These are phyloP conservation scores for Grammomys surdaster DNA, from an alignment of 2,113 vertebrate genomes.

Conservation along the genomic window DNA sequence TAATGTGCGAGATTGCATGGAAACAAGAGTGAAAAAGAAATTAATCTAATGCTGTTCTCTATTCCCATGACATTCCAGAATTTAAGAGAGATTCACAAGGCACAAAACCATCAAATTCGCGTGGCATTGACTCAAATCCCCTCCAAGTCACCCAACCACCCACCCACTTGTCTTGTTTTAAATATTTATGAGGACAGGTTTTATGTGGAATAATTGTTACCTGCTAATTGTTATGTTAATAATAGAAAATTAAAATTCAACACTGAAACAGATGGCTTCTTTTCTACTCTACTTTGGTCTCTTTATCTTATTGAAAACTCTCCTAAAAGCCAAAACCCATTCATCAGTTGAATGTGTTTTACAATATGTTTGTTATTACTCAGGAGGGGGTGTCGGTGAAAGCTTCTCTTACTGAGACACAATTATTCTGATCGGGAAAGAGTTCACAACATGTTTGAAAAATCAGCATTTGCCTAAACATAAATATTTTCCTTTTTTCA, in stretches of 20 bases:
- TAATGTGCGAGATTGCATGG: conserved; percentile 69
- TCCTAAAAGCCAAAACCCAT: conserved; percentile 53
- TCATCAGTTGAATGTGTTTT: conserved; percentile 68
- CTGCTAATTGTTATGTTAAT: conserved; percentile 70
- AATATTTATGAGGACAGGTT: conserved; percentile 56
- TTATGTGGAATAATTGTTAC: conserved; percentile 69
- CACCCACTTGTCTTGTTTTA: conserved; percentile 50
- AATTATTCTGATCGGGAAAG: conserved; percentile 63
- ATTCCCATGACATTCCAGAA: conserved; percentile 47
- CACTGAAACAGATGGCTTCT: conserved; percentile 68
- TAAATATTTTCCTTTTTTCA: conserved; percentile 53
- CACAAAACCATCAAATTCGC: conserved; percentile 12
- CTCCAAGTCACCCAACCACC: neutral
- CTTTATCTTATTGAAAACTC: conserved; percentile 67
- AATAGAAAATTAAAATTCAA: conserved; percentile 69
- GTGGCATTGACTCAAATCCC: neutral
- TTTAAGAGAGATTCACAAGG: conserved; percentile 67
- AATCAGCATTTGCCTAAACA: conserved; percentile 36
- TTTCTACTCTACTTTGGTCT: conserved; percentile 42
- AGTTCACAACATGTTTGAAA: conserved; percentile 44
- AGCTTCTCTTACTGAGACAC: conserved; percentile 48
- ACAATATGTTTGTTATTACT: conserved; percentile 65
- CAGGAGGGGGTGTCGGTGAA: conserved; percentile 1
- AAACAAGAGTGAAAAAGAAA: conserved; percentile 77
- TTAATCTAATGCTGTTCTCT: conserved; percentile 60